Conservation (phyloP, 1,140 invertebrate species). For the Probaryconus sp. region DNA sequence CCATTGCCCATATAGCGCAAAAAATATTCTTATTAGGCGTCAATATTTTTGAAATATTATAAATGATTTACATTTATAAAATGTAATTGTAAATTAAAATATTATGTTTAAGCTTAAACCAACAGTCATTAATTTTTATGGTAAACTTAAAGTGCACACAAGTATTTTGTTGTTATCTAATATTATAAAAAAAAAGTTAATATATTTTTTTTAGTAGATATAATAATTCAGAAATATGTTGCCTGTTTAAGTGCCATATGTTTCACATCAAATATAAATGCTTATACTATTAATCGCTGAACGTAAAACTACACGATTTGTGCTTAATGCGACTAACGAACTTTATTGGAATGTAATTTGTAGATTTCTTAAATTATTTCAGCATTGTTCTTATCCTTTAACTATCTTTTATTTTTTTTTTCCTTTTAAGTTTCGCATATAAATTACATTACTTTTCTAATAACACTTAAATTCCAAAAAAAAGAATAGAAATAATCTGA, state of each 20-base stretch:
- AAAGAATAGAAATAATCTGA: no score
- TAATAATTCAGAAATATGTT: constrained; percentile 13
- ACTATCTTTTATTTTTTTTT: not conserved
- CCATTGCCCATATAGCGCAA: constrained; percentile 34
- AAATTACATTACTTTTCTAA: constrained; percentile 18
- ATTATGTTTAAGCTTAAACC: no score
- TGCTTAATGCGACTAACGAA: constrained; percentile 43
- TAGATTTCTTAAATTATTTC: constrained; percentile 29
- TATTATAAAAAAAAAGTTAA: no score
- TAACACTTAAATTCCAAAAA: no score
- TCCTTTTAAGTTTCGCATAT: constrained; percentile 19
- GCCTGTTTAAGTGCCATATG: constrained; percentile 9
- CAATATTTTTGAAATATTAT: constrained; percentile 28
- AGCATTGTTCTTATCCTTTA: constrained; percentile 11
- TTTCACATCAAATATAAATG: constrained; percentile 30
- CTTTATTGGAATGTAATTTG: constrained; percentile 44
- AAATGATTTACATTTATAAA: no score
- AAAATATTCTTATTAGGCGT: constrained; percentile 26
- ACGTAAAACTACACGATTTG: constrained; percentile 43
- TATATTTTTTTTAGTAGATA: no score
- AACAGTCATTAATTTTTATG: no score
- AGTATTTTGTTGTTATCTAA: no score
- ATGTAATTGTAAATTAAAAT: no score
- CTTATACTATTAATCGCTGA: constrained; percentile 28
- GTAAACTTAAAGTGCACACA: no score